These are phyloP conservation scores for Xanthia icteritia DNA, from an alignment of 2,888 invertebrate genomes.

Conservation along the genomic window DNA sequence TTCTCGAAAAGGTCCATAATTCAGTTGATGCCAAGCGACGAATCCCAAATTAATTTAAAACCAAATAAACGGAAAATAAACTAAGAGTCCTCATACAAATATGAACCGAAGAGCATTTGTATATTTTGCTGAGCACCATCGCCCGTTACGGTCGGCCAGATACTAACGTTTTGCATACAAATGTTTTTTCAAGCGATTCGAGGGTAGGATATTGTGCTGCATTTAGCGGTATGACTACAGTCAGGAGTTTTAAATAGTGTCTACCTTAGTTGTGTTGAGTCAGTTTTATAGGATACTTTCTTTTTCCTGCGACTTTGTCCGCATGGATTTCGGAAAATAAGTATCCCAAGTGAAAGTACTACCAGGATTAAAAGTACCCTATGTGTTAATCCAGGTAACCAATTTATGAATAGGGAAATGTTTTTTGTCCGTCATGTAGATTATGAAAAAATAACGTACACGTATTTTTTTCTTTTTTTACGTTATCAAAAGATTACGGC, in stretches of 20 bases:
- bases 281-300: conserved; percentile 14
- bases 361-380: background rate
- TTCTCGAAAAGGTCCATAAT: background rate
- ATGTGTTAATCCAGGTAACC: background rate
- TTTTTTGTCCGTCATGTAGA: too few relatives aligned
- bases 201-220: conserved; percentile 44
- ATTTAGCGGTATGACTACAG: conserved; percentile 41
- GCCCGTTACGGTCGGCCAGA: conserved; percentile 38
- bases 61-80: conserved; percentile 21
- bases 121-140: conserved; percentile 32
- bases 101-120: conserved; percentile 41
- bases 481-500: too few relatives aligned
- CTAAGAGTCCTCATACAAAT: conserved; percentile 32
- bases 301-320: background rate
- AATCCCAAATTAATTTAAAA: conserved; percentile 38
- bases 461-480: too few relatives aligned
- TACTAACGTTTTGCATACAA: conserved; percentile 53
- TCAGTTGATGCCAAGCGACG: background rate
- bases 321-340: background rate
- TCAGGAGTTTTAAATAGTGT: conserved; percentile 53
- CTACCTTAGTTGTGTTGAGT: conserved; percentile 39
- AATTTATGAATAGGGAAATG: too few relatives aligned
- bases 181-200: conserved; percentile 51
- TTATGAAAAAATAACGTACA: too few relatives aligned
- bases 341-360: too few relatives aligned